These are phyloP conservation scores for Ranitomeya imitator DNA, from an alignment of 2,113 vertebrate species.

Conservation along the genomic window DNA sequence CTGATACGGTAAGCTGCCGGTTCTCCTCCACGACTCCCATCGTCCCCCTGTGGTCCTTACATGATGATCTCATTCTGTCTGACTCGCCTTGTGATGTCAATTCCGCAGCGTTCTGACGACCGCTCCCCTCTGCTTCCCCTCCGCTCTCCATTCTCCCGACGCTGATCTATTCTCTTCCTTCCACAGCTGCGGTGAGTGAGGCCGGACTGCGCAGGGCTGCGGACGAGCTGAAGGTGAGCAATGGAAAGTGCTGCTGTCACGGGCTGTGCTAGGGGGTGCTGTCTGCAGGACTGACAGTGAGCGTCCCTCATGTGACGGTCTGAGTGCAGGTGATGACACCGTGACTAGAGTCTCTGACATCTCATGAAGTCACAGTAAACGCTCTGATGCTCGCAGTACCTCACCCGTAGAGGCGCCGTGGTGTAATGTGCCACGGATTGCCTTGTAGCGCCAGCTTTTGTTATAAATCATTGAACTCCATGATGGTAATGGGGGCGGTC, in stretches of 20 bases:
- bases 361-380: slow-evolving; percentile 44
- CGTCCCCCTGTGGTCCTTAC: not conserved
- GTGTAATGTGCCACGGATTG: no score
- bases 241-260: no score
- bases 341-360: slow-evolving; percentile 46
- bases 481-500: no score
- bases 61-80: slow-evolving; percentile 15
- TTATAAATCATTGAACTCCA: no score
- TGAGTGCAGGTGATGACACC: slow-evolving; percentile 3
- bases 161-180: slow-evolving; percentile 5
- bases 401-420: not conserved
- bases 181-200: not conserved
- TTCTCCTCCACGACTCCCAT: no score
- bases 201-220: not conserved
- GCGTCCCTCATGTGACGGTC: no score
- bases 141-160: not conserved
- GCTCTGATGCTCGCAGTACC: slow-evolving; percentile 9
- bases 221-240: not conserved
- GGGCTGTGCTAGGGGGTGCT: no score
- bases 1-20: not conserved
- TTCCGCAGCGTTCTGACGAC: slow-evolving; percentile 40
- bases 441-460: no score
- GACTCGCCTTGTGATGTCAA: slow-evolving; percentile 18
- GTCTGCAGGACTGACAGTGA: no score
- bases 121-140: not conserved